phyloP scores from a whole-genome alignment of 2,888 invertebrate genomes.

The Cryptophagus acutangulus region DNA sequence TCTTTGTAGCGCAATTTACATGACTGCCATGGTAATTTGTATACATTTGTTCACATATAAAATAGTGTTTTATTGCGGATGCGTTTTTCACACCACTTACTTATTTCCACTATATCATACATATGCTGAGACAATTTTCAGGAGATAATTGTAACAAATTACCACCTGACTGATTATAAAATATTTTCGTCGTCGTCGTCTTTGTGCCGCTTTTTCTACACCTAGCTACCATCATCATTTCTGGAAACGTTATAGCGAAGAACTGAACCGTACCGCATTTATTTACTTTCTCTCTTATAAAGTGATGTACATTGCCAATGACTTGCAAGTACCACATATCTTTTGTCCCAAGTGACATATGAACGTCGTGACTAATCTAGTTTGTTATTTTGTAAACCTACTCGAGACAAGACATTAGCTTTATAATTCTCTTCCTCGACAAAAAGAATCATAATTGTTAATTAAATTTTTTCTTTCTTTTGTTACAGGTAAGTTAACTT shows the following conservation, averaged over 20 bases:
- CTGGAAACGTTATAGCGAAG: no score
- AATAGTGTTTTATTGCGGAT: conserved; percentile 15
- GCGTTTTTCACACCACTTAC: conserved; percentile 3
- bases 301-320: background rate
- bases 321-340: conserved; percentile 6
- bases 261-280: no score
- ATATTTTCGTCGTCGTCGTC: no score
- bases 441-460: background rate
- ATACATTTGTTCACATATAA: conserved; percentile 20
- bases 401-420: background rate
- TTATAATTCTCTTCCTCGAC: background rate
- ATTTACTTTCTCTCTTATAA: conserved; percentile 5
- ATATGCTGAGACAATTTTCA: no score
- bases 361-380: conserved; percentile 20
- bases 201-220: no score
- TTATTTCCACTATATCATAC: no score
- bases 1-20: conserved; percentile 24
- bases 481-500: conserved; percentile 1
- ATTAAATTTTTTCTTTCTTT: conserved; percentile 1
- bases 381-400: conserved; percentile 10
- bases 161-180: no score
- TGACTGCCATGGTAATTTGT: conserved; percentile 20
- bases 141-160: no score
- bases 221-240: no score
- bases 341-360: conserved; percentile 17